Evolutionary conservation across 1,140 invertebrate species (phyloP), one percentile per base, ranked within the genome.

Genomic region (Asbolus verrucosus): DNA sequence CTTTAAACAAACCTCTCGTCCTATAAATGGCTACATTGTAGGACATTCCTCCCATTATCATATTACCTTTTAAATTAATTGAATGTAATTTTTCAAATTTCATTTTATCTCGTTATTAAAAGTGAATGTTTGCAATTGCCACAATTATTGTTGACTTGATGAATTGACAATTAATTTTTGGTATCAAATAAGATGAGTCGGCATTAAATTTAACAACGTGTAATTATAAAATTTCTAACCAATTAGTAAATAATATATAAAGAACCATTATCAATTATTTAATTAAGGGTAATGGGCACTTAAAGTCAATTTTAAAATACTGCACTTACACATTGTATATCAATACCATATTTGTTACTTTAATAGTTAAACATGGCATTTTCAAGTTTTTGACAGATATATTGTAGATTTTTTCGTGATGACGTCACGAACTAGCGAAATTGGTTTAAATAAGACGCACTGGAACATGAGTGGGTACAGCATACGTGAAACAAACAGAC

Each of bases 221-320:
- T 54, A 54, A 54, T 54, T 54, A 54, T 54, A 54, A 54, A 54
- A 54, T 54, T 54, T 54, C 46, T 54, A 24, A 1, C 46, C 46
- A 54, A 54, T 54, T 54, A 54, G 19, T 27, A 54, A 54, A 21
- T 27, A 54, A 54, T 54, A 54, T n/a, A n/a, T 54, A 54, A 54
- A 19, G n/a, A n/a, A 38, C 38, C 31, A 62, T 62, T 39, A 39
- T 13, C 60, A 63, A 63, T 63, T 63, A 63, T 63, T 63, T 39
- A 38, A 63, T 63, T 63, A 39, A 63, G 61, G 61, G 30, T 63
- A 63, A 63, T 39, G 33, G 39, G 14, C 18, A 63, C 33, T 63
- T 63, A 19, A 63, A 39, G 31, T 14, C 15, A 63, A 39, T 30
- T 19, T 27, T 18, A 16, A 41, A 30, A 16, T 27, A 27, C 46